Evolutionary conservation across 2,113 vertebrate genomes (phyloP).

Genomic region (Octodon degus): DNA sequence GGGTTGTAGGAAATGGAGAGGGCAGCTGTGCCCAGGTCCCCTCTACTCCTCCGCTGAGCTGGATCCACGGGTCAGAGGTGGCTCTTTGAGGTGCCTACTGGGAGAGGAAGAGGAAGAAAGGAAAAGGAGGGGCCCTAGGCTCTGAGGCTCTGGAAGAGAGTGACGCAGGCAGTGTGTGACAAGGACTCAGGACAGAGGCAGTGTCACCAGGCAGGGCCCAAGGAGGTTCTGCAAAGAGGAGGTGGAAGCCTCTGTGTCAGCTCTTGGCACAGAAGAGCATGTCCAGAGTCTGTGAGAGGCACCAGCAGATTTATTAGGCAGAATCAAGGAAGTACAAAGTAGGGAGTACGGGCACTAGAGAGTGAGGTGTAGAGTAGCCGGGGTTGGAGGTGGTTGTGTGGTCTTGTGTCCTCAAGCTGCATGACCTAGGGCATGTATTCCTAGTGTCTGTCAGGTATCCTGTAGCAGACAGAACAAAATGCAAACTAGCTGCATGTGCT

Average conservation of each 20-base stretch:
- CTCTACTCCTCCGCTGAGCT: background rate
- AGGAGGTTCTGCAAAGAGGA: background rate
- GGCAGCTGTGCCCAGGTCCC: rapidly evolving
- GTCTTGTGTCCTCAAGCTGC: background rate
- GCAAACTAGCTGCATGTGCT: background rate
- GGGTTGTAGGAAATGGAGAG: background rate
- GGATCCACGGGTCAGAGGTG: rapidly evolving
- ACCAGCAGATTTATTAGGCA: background rate
- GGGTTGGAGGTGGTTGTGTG: background rate
- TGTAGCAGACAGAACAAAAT: background rate
- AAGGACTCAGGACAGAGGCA: background rate
- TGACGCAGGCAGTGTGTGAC: background rate
- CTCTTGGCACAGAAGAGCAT: background rate
- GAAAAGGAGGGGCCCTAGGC: background rate
- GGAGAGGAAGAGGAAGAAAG: background rate
- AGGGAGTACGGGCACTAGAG: background rate
- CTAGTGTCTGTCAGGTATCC: background rate
- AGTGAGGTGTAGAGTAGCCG: background rate
- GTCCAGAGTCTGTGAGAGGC: background rate
- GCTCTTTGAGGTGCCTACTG: background rate
- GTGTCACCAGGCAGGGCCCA: background rate
- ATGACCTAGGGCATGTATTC: background rate
- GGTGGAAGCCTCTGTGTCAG: background rate
- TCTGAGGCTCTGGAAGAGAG: background rate
- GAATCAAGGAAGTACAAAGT: background rate